phyloP scores from a whole-genome alignment of 1,140 invertebrate species.

The Araneus ventricosus region DNA sequence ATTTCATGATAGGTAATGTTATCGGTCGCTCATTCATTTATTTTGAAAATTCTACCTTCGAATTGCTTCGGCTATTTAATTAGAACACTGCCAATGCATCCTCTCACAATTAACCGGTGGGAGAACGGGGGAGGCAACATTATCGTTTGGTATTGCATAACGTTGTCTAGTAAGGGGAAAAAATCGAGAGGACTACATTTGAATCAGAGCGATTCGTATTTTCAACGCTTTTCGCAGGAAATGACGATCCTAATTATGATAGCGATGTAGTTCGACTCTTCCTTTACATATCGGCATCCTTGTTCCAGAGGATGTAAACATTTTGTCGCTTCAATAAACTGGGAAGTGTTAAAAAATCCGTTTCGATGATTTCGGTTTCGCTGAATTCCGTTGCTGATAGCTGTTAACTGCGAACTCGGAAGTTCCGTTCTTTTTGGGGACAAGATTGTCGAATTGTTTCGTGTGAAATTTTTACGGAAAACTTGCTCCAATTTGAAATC shows the following conservation, averaged over 20 bases:
- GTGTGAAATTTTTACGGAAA: neutral
- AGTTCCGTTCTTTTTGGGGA: neutral
- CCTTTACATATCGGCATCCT: constrained; percentile 6
- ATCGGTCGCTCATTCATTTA: neutral
- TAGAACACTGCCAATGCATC: constrained; percentile 34
- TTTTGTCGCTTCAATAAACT: neutral
- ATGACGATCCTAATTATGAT: constrained; percentile 37
- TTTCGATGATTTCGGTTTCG: constrained; percentile 5
- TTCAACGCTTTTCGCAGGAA: constrained; percentile 26
- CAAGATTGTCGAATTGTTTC: neutral
- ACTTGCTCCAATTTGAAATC: too few species aligned
- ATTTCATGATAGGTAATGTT: neutral
- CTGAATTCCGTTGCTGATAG: neutral
- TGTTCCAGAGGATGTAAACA: constrained; percentile 12
- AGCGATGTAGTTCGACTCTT: neutral
- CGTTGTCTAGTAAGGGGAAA: neutral
- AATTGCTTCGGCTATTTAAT: constrained; percentile 25
- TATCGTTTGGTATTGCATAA: constrained; percentile 41
- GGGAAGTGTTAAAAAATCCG: neutral
- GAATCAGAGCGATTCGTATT: constrained; percentile 65
- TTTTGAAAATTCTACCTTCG: neutral
- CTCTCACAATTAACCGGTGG: constrained; percentile 1
- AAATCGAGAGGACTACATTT: constrained; percentile 55
- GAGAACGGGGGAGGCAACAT: neutral
- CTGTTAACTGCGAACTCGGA: neutral